A percentile compares a stretch with the other conserved stretches of the same genome.
Conservation (phyloP, 2,113 vertebrate genomes). For the Pachycephala philippinensis region DNA sequence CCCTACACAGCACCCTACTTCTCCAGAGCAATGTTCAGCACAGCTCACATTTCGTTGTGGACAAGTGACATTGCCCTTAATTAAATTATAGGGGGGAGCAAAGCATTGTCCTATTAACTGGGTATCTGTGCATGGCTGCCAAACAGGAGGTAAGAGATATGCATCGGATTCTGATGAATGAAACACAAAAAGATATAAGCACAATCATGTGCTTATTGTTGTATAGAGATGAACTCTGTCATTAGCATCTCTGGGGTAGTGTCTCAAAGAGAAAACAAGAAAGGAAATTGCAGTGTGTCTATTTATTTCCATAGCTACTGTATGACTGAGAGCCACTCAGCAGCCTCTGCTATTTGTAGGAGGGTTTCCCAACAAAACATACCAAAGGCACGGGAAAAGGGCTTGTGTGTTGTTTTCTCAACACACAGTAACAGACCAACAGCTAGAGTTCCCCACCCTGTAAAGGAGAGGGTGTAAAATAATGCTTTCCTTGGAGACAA, state of each 20-base stretch:
- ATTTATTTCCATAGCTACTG: conserved; percentile 44
- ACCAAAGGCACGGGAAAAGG: background rate
- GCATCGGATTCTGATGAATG: background rate
- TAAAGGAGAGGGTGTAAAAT: background rate
- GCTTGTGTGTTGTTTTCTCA: background rate
- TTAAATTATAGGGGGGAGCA: background rate
- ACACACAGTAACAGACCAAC: background rate
- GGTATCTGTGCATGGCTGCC: background rate
- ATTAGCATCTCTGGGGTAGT: conserved; percentile 5
- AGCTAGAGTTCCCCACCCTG: background rate
- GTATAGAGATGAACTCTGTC: conserved; percentile 33
- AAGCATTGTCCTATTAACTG: background rate
- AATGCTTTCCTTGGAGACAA: background rate
- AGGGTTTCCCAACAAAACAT: conserved; percentile 34
- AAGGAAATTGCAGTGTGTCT: conserved; percentile 39
- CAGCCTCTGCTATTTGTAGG: conserved; percentile 14
- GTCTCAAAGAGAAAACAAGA: conserved; percentile 54
- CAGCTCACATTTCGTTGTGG: background rate
- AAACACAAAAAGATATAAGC: conserved; percentile 47
- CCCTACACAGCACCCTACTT: background rate
- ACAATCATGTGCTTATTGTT: conserved; percentile 3
- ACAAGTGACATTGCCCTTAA: background rate
- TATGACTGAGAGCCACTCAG: conserved; percentile 9
- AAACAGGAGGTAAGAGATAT: conserved; percentile 12
- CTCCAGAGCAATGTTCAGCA: background rate